Percentiles rank a stretch among this genome's conserved stretches.
Evolutionary conservation across 2,888 invertebrate species (phyloP).

Genomic region (Ecliptopera silaceata): DNA sequence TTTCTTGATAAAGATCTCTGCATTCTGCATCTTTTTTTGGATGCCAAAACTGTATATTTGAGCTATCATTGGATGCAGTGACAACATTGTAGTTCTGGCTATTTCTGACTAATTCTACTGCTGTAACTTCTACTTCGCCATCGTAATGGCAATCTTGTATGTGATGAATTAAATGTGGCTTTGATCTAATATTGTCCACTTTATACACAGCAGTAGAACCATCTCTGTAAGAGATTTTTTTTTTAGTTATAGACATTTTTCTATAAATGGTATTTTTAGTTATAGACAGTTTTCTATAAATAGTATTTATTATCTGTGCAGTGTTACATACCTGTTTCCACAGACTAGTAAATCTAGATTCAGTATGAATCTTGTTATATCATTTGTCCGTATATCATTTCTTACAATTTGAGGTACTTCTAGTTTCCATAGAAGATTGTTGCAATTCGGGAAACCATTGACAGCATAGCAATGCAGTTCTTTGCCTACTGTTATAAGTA

Average conservation of each 20-base stretch:
- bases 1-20: slow-evolving; percentile 7
- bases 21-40: slow-evolving; percentile 12
- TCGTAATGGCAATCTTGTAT: slow-evolving; percentile 60
- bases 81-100: slow-evolving; percentile 42
- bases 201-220: slow-evolving; percentile 62
- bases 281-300: too few relatives aligned
- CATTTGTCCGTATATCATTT: slow-evolving; percentile 70
- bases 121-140: slow-evolving; percentile 65
- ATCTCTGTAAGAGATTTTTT: slow-evolving; percentile 57
- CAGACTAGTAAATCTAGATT: slow-evolving; percentile 60
- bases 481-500: slow-evolving; percentile 62
- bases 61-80: slow-evolving; percentile 55
- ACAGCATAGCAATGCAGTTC: slow-evolving; percentile 56
- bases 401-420: slow-evolving; percentile 60
- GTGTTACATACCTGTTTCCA: slow-evolving; percentile 66
- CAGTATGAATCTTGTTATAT: slow-evolving; percentile 70
- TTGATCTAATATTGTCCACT: slow-evolving; percentile 41
- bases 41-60: slow-evolving; percentile 51
- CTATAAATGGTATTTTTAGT: too few relatives aligned
- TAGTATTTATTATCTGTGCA: background rate
- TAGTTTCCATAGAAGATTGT: slow-evolving; percentile 52
- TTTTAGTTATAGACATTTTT: too few relatives aligned
- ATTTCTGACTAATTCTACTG: slow-evolving; percentile 58
- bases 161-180: slow-evolving; percentile 53
- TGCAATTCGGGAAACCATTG: slow-evolving; percentile 50